Evolutionary conservation across 2,888 invertebrate species (phyloP).

Genomic region (Trissoscelio sp.): DNA sequence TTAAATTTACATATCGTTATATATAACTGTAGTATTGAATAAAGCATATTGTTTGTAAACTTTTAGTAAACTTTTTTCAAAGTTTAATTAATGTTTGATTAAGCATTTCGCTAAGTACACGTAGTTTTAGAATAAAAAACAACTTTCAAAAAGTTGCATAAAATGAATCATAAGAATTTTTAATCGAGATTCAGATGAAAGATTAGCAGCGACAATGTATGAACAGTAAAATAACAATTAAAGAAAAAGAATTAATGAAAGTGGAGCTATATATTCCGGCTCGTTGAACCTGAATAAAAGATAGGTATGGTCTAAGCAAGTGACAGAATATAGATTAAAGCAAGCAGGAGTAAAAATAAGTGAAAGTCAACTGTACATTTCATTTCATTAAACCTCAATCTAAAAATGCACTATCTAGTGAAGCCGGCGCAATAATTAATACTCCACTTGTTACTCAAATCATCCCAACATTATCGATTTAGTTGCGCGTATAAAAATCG

Average conservation of each 20-base stretch:
- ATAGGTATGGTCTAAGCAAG: conserved; percentile 20
- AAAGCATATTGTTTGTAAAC: too few relatives aligned
- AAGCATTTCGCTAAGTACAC: too few relatives aligned
- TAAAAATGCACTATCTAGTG: conserved; percentile 29
- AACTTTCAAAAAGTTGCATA: too few relatives aligned
- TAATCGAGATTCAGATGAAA: too few relatives aligned
- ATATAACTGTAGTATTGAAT: too few relatives aligned
- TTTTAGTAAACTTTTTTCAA: too few relatives aligned
- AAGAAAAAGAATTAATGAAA: conserved; percentile 27
- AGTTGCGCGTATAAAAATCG: conserved; percentile 1
- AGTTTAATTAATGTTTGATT: too few relatives aligned
- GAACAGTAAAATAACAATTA: conserved; percentile 26
- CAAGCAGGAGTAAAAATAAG: conserved; percentile 35
- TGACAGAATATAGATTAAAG: conserved; percentile 46
- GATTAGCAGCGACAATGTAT: neutral
- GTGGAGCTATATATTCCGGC: conserved; percentile 31
- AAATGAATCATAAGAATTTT: too few relatives aligned
- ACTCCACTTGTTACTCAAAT: conserved; percentile 41
- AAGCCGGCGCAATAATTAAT: conserved; percentile 39
- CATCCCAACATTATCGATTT: conserved; percentile 30
- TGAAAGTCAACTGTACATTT: conserved; percentile 41
- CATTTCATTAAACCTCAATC: conserved; percentile 28
- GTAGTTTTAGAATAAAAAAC: too few relatives aligned
- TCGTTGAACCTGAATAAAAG: conserved; percentile 33
- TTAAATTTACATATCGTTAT: neutral